Conservation (phyloP, 2,888 invertebrate species). For the Metallyticus violacea region DNA sequence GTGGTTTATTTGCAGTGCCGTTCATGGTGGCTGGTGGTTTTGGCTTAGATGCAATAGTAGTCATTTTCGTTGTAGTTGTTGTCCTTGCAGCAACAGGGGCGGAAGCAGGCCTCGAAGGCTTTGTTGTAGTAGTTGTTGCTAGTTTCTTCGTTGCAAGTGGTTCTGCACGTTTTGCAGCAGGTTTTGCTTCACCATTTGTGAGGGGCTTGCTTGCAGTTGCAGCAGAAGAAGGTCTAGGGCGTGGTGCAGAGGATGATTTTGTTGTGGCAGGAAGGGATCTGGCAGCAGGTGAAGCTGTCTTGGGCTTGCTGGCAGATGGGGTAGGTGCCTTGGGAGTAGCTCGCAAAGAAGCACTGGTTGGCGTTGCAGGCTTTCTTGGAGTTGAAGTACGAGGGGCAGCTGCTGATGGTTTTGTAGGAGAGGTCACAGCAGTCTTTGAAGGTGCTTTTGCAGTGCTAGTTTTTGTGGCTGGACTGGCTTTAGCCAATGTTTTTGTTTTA, state of each 20-base stretch:
- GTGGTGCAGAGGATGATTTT: conserved; percentile 33
- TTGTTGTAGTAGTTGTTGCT: not conserved
- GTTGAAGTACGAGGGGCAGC: not conserved
- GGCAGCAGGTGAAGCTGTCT: conserved; percentile 31
- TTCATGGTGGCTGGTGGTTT: conserved; percentile 16
- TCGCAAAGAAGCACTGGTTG: conserved; percentile 30
- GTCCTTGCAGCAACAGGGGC: conserved; percentile 14
- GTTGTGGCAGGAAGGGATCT: conserved; percentile 31
- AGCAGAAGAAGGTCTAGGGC: conserved; percentile 31
- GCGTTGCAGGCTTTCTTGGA: conserved; percentile 14
- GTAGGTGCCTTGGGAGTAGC: conserved; percentile 33
- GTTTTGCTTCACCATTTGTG: conserved; percentile 36
- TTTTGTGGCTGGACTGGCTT: conserved; percentile 36
- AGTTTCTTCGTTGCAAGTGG: conserved; percentile 2
- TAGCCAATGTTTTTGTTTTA: conserved; percentile 35
- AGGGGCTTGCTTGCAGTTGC: conserved; percentile 31
- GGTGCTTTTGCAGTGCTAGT: conserved; percentile 33
- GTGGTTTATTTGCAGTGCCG: conserved; percentile 28
- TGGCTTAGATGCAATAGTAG: conserved; percentile 23
- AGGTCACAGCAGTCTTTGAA: conserved; percentile 35
- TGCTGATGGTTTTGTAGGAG: conserved; percentile 21
- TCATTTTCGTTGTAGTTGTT: not conserved
- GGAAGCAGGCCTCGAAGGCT: not conserved
- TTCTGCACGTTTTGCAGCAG: conserved; percentile 9
- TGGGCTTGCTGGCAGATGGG: conserved; percentile 30